These are phyloP conservation scores for Alectura lathami DNA, from an alignment of 2,113 vertebrate species.

Conservation along the genomic window DNA sequence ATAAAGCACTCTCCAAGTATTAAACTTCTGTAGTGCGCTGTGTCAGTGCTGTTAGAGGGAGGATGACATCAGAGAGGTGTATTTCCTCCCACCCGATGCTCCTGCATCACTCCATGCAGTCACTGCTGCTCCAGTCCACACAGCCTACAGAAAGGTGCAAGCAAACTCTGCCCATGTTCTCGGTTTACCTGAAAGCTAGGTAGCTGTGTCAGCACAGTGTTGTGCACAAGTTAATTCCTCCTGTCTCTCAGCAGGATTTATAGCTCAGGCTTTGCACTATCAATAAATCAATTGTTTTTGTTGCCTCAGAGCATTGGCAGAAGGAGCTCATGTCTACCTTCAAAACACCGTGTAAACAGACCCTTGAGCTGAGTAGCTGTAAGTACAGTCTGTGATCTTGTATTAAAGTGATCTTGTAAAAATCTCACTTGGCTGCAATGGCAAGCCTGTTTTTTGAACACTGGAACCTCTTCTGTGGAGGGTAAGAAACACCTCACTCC, in stretches of 20 bases:
- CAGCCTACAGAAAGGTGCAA: not conserved
- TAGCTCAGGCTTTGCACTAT: not conserved
- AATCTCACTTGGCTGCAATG: not conserved
- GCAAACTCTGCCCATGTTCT: not conserved
- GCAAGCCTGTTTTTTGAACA: not conserved
- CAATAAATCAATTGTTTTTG: not conserved
- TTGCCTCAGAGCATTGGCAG: not conserved
- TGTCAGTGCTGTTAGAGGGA: not conserved
- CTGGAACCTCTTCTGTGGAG: not conserved
- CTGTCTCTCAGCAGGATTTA: not conserved
- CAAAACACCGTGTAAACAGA: not conserved
- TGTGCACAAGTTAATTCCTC: not conserved
- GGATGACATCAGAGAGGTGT: not conserved
- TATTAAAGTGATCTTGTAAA: not conserved
- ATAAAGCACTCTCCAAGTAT: not conserved
- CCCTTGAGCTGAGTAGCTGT: not conserved
- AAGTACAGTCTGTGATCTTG: not conserved
- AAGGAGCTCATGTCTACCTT: not conserved
- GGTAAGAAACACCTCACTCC: not conserved
- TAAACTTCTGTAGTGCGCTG: not conserved
- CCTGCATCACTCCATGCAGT: not conserved
- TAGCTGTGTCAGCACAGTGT: not conserved
- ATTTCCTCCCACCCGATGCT: not conserved
- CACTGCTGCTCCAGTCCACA: not conserved
- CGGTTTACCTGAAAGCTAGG: not conserved